These are phyloP conservation scores for Vireo griseus DNA, from an alignment of 2,797 vertebrate species.

Conservation along the genomic window DNA sequence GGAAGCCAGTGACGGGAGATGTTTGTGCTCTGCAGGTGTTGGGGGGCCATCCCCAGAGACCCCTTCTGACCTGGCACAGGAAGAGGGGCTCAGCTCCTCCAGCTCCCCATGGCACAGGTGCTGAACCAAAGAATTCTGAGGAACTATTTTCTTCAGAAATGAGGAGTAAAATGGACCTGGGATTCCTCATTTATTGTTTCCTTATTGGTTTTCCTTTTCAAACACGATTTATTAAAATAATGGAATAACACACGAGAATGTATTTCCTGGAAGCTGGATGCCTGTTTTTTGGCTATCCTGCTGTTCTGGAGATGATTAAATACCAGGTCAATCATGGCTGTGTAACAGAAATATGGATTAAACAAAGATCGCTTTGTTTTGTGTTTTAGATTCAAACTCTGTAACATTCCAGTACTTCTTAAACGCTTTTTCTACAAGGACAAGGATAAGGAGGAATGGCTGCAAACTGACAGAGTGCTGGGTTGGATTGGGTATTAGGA, in stretches of 20 bases:
- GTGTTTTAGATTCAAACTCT: background rate
- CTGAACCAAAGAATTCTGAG: background rate
- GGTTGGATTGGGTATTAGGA: background rate
- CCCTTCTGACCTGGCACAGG: accelerated
- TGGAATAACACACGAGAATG: background rate
- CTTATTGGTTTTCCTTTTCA: background rate
- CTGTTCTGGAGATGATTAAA: background rate
- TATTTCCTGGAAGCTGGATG: background rate
- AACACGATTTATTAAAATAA: background rate
- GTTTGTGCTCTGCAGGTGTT: background rate
- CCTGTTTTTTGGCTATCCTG: background rate
- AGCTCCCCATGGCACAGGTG: background rate
- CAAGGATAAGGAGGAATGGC: no score
- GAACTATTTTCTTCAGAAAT: accelerated
- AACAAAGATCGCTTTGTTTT: background rate
- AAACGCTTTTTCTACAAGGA: background rate
- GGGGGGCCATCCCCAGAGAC: background rate
- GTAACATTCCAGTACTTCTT: background rate
- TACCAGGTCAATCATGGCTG: accelerated
- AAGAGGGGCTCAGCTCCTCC: accelerated
- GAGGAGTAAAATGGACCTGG: accelerated
- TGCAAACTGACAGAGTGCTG: background rate
- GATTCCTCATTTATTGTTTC: accelerated
- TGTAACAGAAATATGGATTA: background rate
- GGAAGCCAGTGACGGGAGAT: accelerated